A percentile compares a stretch with the other conserved stretches of the same genome.
Conservation (phyloP, 2,888 invertebrate species). For the Parelbella ahira region DNA sequence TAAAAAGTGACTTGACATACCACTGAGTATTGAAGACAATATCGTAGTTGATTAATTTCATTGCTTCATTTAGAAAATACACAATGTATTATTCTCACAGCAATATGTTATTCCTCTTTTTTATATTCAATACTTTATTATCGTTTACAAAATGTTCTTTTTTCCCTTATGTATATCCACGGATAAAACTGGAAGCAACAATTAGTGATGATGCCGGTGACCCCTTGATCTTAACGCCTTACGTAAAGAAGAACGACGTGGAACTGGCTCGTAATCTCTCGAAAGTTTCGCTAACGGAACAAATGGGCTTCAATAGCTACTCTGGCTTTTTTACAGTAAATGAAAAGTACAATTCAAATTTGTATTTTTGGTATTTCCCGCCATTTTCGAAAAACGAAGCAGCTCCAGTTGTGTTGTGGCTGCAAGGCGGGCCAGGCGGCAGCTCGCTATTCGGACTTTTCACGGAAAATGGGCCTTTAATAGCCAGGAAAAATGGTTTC, state of each 20-base stretch:
- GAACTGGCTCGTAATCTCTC: slow-evolving; percentile 66
- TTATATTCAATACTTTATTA: background rate
- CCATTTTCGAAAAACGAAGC: slow-evolving; percentile 56
- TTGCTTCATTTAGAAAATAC: no score
- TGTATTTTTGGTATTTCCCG: slow-evolving; percentile 85
- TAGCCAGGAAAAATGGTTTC: slow-evolving; percentile 58
- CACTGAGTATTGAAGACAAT: no score
- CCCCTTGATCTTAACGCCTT: slow-evolving; percentile 81
- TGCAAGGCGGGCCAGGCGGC: slow-evolving; percentile 81
- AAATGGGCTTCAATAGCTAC: slow-evolving; percentile 72
- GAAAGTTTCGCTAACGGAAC: slow-evolving; percentile 51
- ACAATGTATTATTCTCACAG: no score
- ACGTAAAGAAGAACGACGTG: slow-evolving; percentile 72
- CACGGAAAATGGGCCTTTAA: slow-evolving; percentile 81
- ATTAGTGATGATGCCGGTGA: slow-evolving; percentile 43
- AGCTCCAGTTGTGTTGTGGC: slow-evolving; percentile 78
- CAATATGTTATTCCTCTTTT: background rate
- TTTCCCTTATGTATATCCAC: slow-evolving; percentile 59
- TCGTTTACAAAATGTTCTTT: background rate
- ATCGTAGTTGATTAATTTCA: no score
- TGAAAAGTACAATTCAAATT: slow-evolving; percentile 75
- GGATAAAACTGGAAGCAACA: slow-evolving; percentile 46
- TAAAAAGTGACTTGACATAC: no score
- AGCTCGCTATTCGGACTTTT: slow-evolving; percentile 79
- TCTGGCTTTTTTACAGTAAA: slow-evolving; percentile 83